phyloP scores from a whole-genome alignment of 2,888 invertebrate species.

The Dimorphilus gyrociliatus region DNA sequence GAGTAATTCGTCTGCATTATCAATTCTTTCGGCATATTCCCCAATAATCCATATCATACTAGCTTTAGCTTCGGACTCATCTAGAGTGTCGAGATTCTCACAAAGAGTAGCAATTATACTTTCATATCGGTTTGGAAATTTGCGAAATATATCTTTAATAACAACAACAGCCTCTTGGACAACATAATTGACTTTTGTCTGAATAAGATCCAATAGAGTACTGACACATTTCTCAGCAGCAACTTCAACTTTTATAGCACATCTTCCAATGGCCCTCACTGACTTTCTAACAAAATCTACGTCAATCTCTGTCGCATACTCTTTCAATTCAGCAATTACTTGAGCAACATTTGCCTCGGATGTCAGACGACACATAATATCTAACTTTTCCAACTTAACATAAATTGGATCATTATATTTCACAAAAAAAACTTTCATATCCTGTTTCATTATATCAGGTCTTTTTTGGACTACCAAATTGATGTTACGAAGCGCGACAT shows the following conservation, averaged over 20 bases:
- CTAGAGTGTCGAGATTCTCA: conserved; percentile 92
- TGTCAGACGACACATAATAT: conserved; percentile 96
- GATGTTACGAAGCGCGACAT: conserved; percentile 92
- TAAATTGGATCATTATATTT: conserved; percentile 99
- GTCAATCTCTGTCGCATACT: conserved; percentile 95
- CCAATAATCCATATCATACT: conserved; percentile 83
- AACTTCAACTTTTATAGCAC: conserved; percentile 94
- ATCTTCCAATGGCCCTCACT: conserved; percentile 90
- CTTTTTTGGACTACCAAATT: conserved; percentile 95
- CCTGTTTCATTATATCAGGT: conserved; percentile 93
- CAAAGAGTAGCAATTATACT: conserved; percentile 97
- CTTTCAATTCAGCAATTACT: conserved; percentile 79
- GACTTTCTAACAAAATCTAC: conserved; percentile 99
- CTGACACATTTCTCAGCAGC: conserved; percentile 97
- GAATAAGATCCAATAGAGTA: conserved; percentile 87
- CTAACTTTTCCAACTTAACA: conserved; percentile 92
- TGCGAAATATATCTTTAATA: conserved; percentile 57
- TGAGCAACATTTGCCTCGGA: conserved; percentile 95
- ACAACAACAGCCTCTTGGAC: conserved; percentile 99
- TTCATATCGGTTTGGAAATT: conserved; percentile 99
- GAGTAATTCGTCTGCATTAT: conserved; percentile 92
- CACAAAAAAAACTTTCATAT: conserved; percentile 99
- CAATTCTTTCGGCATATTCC: conserved; percentile 97
- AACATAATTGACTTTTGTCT: conserved; percentile 98
- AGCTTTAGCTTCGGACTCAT: conserved; percentile 95